Base-by-base conservation (phyloP, 2,888 invertebrate species). In the Trisateles emortualis region DNA sequence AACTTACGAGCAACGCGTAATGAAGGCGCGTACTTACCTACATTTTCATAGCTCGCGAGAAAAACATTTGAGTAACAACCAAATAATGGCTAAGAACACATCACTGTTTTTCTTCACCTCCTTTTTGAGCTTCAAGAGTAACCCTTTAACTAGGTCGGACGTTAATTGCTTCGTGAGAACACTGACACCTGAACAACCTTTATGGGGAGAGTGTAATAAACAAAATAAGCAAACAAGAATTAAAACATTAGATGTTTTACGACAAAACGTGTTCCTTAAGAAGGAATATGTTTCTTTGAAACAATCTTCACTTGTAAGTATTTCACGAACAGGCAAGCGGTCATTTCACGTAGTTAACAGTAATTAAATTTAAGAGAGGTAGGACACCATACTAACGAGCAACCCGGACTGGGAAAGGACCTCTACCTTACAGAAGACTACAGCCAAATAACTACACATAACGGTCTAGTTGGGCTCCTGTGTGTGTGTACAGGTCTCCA, bases 161-260 rank as follows among this genome's bases (percentile, higher is more conserved):
- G 88, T 87, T 91, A 92, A 91, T 91, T 90, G 91, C 89, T 87
- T 68, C 84, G 90, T 92, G 92, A 80, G 91, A 91, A 86, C 62
- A 59, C 45, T 62, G 50, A 68, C 91, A 90, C 87, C 89, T 90
- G 90, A 63, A 73, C 66, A 62, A 66, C 68, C 72, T 77, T 72
- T 72, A 76, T 76, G 72, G 63, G 72, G 68, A 67, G 69, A 68
- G 68, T 68, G 75, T 82, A 78, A 82, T 84, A 85, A 84, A 86
- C 84, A 84, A 83, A 85, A 84, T 79, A 85, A 82, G 76, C 81
- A 82, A 81, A 79, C 72, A 74, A 58, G 66, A 70, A 81, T 81
- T 81, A 79, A 81, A 79, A 73, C 72, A 79, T 81, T 76, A 71
- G 50, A 65, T 54, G 61, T 52, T 73, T 78, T 72, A 74, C 68